phyloP scores from a whole-genome alignment of 92 coral and sea anemone species.

The Montipora capitata region DNA sequence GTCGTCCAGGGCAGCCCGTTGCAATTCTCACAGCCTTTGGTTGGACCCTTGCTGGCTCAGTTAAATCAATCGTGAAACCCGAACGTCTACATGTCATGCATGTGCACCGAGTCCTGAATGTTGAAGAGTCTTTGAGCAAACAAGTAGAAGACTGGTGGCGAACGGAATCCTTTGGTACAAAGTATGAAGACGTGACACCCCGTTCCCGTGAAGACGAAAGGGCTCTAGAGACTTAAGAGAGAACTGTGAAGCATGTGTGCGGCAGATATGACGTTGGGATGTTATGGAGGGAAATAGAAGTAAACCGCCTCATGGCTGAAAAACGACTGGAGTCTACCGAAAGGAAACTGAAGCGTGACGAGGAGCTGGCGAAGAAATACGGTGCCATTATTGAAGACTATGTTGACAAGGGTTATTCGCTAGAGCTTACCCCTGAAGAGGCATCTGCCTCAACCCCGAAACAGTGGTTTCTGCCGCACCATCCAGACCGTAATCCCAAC shows the following conservation, averaged over 20 bases:
- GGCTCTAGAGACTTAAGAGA: not conserved
- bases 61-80: slow-evolving; percentile 42
- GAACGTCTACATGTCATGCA: slow-evolving; percentile 49
- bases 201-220: no score
- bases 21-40: slow-evolving; percentile 63
- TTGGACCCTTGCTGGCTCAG: slow-evolving; percentile 75
- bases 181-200: slow-evolving; percentile 5
- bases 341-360: slow-evolving; percentile 56
- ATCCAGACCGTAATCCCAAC: slow-evolving; percentile 65
- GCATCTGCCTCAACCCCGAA: slow-evolving; percentile 24
- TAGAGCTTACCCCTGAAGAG: slow-evolving; percentile 64
- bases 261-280: slow-evolving; percentile 64
- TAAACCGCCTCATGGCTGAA: slow-evolving; percentile 60
- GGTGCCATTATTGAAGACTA: slow-evolving; percentile 62
- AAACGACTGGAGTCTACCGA: slow-evolving; percentile 72
- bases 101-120: slow-evolving; percentile 43
- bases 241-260: slow-evolving; percentile 39
- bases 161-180: slow-evolving; percentile 73
- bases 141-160: slow-evolving; percentile 76
- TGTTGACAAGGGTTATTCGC: slow-evolving; percentile 60
- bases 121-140: slow-evolving; percentile 52
- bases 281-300: slow-evolving; percentile 71
- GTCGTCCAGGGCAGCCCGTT: slow-evolving; percentile 49
- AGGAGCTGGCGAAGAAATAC: slow-evolving; percentile 8
- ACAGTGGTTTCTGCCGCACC: slow-evolving; percentile 65